Conservation (phyloP, 2,797 vertebrate species). For the Morus bassanus region DNA sequence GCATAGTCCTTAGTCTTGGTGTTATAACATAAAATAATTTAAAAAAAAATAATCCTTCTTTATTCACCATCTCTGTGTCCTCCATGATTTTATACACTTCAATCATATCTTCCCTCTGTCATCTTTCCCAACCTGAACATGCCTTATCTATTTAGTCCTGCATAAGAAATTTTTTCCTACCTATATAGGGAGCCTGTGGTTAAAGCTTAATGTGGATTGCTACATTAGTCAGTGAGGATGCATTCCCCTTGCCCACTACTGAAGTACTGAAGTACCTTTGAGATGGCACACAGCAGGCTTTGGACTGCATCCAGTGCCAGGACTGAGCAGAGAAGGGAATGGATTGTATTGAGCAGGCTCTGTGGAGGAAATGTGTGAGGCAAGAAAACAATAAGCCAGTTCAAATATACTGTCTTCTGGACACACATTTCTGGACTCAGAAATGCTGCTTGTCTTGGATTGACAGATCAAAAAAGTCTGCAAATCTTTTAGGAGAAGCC, state of each 20-base stretch:
- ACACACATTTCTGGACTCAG: background rate
- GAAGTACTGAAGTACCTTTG: background rate
- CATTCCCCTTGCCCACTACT: background rate
- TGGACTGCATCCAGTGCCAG: background rate
- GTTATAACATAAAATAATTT: background rate
- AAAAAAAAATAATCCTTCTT: background rate
- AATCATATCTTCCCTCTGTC: background rate
- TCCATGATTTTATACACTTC: background rate
- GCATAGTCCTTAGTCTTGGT: background rate
- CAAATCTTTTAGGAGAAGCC: background rate
- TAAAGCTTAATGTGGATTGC: background rate
- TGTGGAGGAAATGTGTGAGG: background rate
- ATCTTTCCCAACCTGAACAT: background rate
- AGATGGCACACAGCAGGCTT: background rate
- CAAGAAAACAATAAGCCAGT: background rate
- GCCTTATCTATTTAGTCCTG: background rate
- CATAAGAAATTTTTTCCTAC: background rate
- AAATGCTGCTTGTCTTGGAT: background rate
- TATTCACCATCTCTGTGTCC: background rate
- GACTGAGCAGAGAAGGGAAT: background rate
- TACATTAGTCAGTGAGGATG: background rate
- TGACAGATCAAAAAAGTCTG: background rate
- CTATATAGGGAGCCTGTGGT: background rate
- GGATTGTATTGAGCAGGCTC: background rate
- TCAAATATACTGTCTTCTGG: background rate